A percentile compares a stretch with the other conserved stretches of the same genome.
phyloP scores from a whole-genome alignment of 2,888 invertebrate genomes.

The Brachypalpus laphriformis region DNA sequence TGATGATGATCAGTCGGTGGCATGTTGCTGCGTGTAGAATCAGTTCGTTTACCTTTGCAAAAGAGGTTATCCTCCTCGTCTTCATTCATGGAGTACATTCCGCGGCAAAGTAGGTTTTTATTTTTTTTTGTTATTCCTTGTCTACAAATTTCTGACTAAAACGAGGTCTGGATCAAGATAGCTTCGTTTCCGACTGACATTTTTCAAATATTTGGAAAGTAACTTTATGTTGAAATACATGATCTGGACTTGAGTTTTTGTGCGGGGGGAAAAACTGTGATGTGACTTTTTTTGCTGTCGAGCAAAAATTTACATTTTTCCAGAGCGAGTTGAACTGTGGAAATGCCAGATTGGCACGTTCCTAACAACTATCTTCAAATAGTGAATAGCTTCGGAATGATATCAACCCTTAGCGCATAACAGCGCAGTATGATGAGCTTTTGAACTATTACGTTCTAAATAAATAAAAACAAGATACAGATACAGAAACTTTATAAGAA shows the following conservation, averaged over 20 bases:
- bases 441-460: constrained; percentile 47
- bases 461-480: constrained; percentile 8
- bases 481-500: background rate
- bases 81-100: constrained; percentile 32
- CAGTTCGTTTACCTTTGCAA: constrained; percentile 63
- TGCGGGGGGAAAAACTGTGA: background rate
- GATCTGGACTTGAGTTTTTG: too few relatives aligned
- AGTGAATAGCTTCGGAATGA: constrained; percentile 47
- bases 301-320: constrained; percentile 10
- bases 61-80: constrained; percentile 34
- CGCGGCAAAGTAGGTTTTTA: background rate
- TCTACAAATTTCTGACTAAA: constrained; percentile 43
- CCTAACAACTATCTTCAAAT: constrained; percentile 6
- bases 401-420: constrained; percentile 53
- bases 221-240: background rate
- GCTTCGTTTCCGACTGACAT: constrained; percentile 46
- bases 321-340: background rate
- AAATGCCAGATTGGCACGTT: constrained; percentile 41
- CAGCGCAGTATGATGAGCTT: constrained; percentile 13
- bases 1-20: constrained; percentile 15
- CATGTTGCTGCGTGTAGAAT: constrained; percentile 43
- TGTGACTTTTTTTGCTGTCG: constrained; percentile 6
- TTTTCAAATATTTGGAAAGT: constrained; percentile 12
- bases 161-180: background rate
- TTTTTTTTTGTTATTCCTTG: constrained; percentile 2